Conservation (phyloP, 1,140 invertebrate genomes). For the Ceratina australensis region DNA sequence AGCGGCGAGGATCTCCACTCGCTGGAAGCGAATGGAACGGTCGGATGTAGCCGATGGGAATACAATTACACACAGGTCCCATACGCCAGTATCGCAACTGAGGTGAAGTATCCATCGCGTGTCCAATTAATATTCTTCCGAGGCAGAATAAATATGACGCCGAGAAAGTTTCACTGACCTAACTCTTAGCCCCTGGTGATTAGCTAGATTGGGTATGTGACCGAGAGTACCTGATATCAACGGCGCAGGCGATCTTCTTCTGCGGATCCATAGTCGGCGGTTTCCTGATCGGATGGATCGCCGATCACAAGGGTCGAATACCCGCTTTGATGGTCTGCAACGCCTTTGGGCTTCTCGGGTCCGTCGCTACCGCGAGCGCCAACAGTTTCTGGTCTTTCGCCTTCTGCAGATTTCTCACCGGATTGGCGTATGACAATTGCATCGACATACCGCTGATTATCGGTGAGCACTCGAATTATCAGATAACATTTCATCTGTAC, state of each 20-base stretch:
- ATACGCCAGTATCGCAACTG: slow-evolving; percentile 78
- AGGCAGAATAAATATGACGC: background rate
- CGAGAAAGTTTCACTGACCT: slow-evolving; percentile 5
- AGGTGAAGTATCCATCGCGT: slow-evolving; percentile 72
- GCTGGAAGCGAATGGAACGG: slow-evolving; percentile 60
- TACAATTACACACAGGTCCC: slow-evolving; percentile 80
- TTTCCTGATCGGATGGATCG: slow-evolving; percentile 79
- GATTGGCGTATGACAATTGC: slow-evolving; percentile 76
- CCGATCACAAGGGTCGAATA: slow-evolving; percentile 79
- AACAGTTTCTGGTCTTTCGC: slow-evolving; percentile 73
- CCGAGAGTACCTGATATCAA: slow-evolving; percentile 76
- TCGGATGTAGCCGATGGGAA: slow-evolving; percentile 76
- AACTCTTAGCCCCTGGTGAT: slow-evolving; percentile 67
- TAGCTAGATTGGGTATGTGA: slow-evolving; percentile 82
- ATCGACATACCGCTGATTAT: slow-evolving; percentile 77
- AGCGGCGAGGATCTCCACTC: slow-evolving; percentile 48
- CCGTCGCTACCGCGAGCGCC: slow-evolving; percentile 71
- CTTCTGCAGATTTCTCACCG: slow-evolving; percentile 73
- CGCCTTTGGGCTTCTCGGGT: slow-evolving; percentile 63
- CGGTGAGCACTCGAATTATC: slow-evolving; percentile 60
- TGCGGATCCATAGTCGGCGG: slow-evolving; percentile 78
- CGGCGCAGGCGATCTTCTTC: slow-evolving; percentile 80
- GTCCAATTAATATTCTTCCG: background rate
- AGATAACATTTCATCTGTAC: fast-evolving
- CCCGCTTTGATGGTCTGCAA: slow-evolving; percentile 76